A percentile compares a stretch with the other conserved stretches of the same genome.
Evolutionary conservation across 2,113 vertebrate species (phyloP).

Genomic region (Halichoerus grypus): DNA sequence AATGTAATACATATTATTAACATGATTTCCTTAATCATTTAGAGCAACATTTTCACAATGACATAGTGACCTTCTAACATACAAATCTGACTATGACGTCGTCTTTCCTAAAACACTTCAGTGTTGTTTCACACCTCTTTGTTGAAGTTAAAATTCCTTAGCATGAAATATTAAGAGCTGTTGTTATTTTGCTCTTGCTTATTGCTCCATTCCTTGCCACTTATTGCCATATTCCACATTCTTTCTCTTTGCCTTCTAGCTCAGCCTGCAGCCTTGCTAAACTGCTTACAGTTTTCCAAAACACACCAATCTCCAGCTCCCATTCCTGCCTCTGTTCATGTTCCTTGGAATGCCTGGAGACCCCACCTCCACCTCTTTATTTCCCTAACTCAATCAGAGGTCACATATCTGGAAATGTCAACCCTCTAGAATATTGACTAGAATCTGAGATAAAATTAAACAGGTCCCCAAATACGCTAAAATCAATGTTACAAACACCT

Average conservation of each 20-base stretch:
- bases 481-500: background rate
- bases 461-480: background rate
- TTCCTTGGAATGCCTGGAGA: background rate
- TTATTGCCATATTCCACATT: background rate
- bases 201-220: background rate
- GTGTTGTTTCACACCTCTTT: background rate
- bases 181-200: background rate
- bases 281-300: background rate
- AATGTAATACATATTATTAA: background rate
- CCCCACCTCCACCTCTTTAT: background rate
- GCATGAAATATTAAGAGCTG: background rate
- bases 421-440: background rate
- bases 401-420: background rate
- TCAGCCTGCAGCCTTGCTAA: background rate
- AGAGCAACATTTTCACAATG: background rate
- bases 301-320: background rate
- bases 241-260: background rate
- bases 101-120: background rate
- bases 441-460: conserved; percentile 33
- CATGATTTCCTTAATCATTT: background rate
- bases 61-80: background rate
- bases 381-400: background rate
- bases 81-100: background rate
- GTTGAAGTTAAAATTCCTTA: background rate
- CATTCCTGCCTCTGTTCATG: background rate